Evolutionary conservation across 2,797 vertebrate species (phyloP).

Genomic region (Coracias cyanogaster): DNA sequence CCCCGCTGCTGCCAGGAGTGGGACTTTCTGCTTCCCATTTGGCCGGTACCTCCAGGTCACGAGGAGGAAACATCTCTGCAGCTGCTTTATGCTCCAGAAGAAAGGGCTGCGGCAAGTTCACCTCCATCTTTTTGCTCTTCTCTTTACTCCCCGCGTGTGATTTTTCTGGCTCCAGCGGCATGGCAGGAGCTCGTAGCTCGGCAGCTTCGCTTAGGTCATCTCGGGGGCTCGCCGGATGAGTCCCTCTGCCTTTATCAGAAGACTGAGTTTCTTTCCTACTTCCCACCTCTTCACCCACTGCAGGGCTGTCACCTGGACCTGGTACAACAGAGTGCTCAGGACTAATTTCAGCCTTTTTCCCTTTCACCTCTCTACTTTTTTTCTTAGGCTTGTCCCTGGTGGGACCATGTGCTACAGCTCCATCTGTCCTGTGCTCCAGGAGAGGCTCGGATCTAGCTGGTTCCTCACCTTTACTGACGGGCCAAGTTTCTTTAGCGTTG

Average conservation of each 20-base stretch:
- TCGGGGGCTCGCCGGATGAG: background rate
- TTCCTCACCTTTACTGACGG: background rate
- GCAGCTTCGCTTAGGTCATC: background rate
- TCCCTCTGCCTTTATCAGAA: background rate
- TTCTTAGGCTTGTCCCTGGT: background rate
- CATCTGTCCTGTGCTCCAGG: background rate
- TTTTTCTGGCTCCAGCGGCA: background rate
- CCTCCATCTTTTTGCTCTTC: background rate
- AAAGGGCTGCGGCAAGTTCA: background rate
- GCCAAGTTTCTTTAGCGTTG: background rate
- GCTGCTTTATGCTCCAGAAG: slow-evolving; percentile 7
- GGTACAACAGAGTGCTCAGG: background rate
- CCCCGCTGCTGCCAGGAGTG: background rate
- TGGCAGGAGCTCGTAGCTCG: background rate
- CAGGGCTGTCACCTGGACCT: background rate
- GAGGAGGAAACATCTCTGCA: background rate
- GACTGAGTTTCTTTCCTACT: background rate
- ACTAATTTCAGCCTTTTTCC: slow-evolving; percentile 16
- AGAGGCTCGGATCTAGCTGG: background rate
- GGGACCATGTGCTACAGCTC: background rate
- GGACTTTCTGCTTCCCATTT: background rate
- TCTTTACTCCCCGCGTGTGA: background rate
- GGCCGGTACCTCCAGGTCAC: fast-evolving
- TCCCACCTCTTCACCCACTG: background rate
- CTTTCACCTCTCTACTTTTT: slow-evolving; percentile 30